Evolutionary conservation across 1,140 invertebrate species (phyloP).

Genomic region (Drosophila grimshawi): DNA sequence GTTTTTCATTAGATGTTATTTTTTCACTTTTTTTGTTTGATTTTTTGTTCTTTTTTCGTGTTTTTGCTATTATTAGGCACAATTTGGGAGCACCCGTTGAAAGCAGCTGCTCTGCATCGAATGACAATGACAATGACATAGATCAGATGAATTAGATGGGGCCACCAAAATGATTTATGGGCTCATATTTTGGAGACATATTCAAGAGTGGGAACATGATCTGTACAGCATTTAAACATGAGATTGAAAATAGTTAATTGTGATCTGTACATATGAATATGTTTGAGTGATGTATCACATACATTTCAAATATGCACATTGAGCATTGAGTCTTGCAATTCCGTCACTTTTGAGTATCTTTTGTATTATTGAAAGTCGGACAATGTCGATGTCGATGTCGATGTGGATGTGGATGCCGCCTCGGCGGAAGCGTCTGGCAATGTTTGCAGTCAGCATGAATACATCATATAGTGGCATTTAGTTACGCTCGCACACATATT

Average conservation of each 20-base stretch:
- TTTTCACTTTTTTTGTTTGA: conserved; percentile 35
- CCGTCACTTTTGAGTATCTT: conserved; percentile 1
- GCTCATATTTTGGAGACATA: not conserved
- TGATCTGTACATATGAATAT: too few species aligned
- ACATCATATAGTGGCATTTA: not conserved
- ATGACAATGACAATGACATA: conserved; percentile 36
- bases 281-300: too few species aligned
- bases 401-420: conserved; percentile 2
- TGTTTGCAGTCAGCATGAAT: not conserved
- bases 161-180: conserved; percentile 3
- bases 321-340: conserved; percentile 1
- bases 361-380: conserved; percentile 10
- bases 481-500: not conserved
- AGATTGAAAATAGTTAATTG: not conserved
- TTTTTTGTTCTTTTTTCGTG: conserved; percentile 2
- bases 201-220: not conserved
- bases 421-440: conserved; percentile 70
- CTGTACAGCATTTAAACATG: not conserved
- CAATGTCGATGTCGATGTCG: conserved; percentile 3
- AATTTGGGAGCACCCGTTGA: conserved; percentile 43
- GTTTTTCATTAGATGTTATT: conserved; percentile 32
- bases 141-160: not conserved
- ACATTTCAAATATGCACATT: too few species aligned
- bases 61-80: conserved; percentile 54
- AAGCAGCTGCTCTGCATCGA: conserved; percentile 6